These are phyloP conservation scores for Drosophila meridionalis DNA, from an alignment of 2,888 invertebrate genomes.

Conservation along the genomic window DNA sequence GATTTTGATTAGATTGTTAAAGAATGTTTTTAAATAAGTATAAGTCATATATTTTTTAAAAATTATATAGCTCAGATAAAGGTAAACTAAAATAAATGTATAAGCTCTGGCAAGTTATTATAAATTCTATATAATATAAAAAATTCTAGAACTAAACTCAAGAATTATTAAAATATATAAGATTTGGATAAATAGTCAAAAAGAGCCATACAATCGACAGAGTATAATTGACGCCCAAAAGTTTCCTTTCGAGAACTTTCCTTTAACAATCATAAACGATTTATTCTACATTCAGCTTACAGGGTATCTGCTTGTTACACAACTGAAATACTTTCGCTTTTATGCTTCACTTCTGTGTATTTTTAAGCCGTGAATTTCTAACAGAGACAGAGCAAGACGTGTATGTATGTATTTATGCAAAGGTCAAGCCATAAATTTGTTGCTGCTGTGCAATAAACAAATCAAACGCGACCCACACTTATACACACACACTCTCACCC, in stretches of 20 bases:
- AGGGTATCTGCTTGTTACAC: not conserved
- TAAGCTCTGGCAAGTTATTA: no score
- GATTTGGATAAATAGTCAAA: no score
- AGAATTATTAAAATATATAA: no score
- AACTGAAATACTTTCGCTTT: not conserved
- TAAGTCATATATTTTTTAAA: not conserved
- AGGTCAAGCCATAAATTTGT: conserved; percentile 64
- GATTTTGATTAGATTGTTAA: no score
- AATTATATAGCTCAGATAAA: not conserved
- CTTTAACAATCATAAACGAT: not conserved
- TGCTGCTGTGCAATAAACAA: conserved; percentile 15
- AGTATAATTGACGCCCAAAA: not conserved
- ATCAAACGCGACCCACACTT: conserved; percentile 20
- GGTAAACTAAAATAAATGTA: no score
- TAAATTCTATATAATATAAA: no score
- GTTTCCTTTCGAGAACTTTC: not conserved
- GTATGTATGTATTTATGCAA: conserved; percentile 26
- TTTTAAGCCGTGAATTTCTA: not conserved
- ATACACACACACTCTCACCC: not conserved
- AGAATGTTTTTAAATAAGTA: not conserved
- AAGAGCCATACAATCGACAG: no score
- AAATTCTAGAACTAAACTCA: no score
- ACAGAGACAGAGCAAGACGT: not conserved
- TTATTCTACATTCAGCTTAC: no score
- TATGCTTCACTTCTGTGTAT: not conserved